phyloP scores from a whole-genome alignment of 2,888 invertebrate species.

The Drosophila tripunctata region DNA sequence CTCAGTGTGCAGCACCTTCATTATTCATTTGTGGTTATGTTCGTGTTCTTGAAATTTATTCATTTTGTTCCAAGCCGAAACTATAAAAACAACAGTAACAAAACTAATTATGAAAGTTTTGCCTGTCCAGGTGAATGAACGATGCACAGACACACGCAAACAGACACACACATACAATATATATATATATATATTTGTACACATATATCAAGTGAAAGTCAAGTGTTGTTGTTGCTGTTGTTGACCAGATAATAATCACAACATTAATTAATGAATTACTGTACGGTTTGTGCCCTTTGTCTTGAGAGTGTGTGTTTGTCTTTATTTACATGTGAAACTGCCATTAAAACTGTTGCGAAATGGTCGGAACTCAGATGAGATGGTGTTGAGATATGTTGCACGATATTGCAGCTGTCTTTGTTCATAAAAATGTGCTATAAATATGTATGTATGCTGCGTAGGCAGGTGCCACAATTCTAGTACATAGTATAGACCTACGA shows the following conservation, averaged over 20 bases:
- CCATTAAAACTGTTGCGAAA: slow-evolving; percentile 45
- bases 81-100: slow-evolving; percentile 20
- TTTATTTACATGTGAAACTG: slow-evolving; percentile 49
- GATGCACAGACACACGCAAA: slow-evolving; percentile 8
- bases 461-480: too few relatives aligned
- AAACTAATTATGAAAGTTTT: slow-evolving; percentile 72
- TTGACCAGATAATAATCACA: slow-evolving; percentile 57
- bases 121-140: slow-evolving; percentile 46
- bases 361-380: slow-evolving; percentile 3
- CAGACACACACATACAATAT: not conserved
- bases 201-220: slow-evolving; percentile 9
- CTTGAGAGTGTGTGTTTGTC: slow-evolving; percentile 20
- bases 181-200: too few relatives aligned
- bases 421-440: slow-evolving; percentile 39
- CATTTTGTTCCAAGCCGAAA: slow-evolving; percentile 17
- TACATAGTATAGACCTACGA: not conserved
- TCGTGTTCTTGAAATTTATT: slow-evolving; percentile 44
- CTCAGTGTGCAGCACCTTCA: not conserved
- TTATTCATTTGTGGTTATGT: slow-evolving; percentile 63
- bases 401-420: slow-evolving; percentile 3
- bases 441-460: too few relatives aligned
- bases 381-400: not conserved
- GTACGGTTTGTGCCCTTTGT: slow-evolving; percentile 51
- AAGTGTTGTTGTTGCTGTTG: slow-evolving; percentile 13
- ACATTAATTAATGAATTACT: slow-evolving; percentile 71